Percentiles rank a stretch among this genome's conserved stretches.
phyloP scores from a whole-genome alignment of 53 echinoderm and acorn worm species.

The Stichopus horrens region DNA sequence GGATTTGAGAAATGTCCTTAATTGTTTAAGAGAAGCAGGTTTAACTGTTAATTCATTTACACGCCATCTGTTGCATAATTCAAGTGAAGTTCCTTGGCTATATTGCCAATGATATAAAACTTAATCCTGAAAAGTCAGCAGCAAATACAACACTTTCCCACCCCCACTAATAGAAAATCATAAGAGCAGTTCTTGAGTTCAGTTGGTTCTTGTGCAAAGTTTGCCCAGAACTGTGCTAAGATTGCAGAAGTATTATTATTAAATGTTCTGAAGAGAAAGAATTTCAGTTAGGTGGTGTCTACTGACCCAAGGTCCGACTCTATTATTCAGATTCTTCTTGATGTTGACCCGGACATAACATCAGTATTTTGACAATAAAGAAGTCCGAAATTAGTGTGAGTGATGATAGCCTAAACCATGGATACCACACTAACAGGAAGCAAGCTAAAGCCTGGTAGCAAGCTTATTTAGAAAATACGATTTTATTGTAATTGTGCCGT shows the following conservation, averaged over 20 bases:
- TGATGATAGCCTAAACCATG: too few species aligned
- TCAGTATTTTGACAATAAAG: too few species aligned
- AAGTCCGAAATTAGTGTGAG: too few species aligned
- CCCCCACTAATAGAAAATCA: slow-evolving; percentile 2
- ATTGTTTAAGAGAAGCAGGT: slow-evolving; percentile 45
- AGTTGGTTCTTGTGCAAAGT: slow-evolving; percentile 47
- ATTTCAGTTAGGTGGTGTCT: too few species aligned
- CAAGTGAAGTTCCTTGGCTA: slow-evolving; percentile 22
- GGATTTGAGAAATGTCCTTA: slow-evolving; percentile 35
- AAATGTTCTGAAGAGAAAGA: slow-evolving; percentile 22
- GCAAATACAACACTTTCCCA: slow-evolving; percentile 2
- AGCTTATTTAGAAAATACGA: too few species aligned
- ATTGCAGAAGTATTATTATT: slow-evolving; percentile 34
- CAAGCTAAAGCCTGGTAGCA: too few species aligned
- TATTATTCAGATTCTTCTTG: too few species aligned
- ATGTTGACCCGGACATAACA: too few species aligned
- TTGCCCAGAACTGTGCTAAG: slow-evolving; percentile 16
- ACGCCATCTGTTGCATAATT: slow-evolving; percentile 13
- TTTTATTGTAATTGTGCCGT: too few species aligned
- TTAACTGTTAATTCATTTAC: slow-evolving; percentile 51
- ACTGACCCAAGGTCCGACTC: too few species aligned
- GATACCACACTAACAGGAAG: too few species aligned
- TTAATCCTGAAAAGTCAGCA: slow-evolving; percentile 29
- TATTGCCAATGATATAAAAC: neutral
- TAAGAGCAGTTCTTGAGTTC: slow-evolving; percentile 47